Evolutionary conservation across 1,140 invertebrate genomes (phyloP).

Genomic region (Drosophila ananassae): DNA sequence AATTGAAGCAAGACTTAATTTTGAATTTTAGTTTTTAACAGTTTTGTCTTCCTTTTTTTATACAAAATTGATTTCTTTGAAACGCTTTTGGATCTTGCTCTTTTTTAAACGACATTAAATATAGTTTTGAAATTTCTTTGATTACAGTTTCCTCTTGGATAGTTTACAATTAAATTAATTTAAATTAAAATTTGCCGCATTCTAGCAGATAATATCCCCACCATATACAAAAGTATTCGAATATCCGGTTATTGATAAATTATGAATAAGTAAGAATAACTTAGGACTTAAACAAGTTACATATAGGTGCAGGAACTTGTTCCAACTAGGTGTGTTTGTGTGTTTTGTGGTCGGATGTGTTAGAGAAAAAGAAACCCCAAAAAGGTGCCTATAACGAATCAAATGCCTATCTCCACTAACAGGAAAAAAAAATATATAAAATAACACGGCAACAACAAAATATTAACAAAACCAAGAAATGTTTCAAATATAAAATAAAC

Average conservation of each 20-base stretch:
- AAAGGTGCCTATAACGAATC: constrained; percentile 65
- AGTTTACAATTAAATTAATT: constrained; percentile 46
- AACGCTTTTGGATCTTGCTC: constrained; percentile 66
- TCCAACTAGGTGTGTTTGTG: constrained; percentile 56
- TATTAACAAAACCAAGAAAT: constrained; percentile 59
- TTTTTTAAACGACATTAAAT: constrained; percentile 28
- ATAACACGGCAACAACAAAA: constrained; percentile 58
- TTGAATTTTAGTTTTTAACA: constrained; percentile 52
- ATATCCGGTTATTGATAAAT: constrained; percentile 34
- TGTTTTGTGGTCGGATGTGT: constrained; percentile 20
- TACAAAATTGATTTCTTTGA: constrained; percentile 61
- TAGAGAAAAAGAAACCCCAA: constrained; percentile 8
- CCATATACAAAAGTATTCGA: constrained; percentile 41
- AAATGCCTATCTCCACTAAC: constrained; percentile 43
- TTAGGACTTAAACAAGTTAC: constrained; percentile 38
- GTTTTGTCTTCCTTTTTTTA: constrained; percentile 13
- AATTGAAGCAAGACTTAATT: constrained; percentile 65
- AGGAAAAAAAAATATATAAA: constrained; percentile 40
- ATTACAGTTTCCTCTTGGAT: constrained; percentile 14
- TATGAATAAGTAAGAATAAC: constrained; percentile 27
- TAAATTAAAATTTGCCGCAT: constrained; percentile 51
- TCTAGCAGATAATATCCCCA: constrained; percentile 24
- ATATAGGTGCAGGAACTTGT: constrained; percentile 70
- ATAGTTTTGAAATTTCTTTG: constrained; percentile 22
- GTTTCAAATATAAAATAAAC: constrained; percentile 32